These are phyloP conservation scores for Spicauda simplicius DNA, from an alignment of 2,888 invertebrate genomes.

Conservation along the genomic window DNA sequence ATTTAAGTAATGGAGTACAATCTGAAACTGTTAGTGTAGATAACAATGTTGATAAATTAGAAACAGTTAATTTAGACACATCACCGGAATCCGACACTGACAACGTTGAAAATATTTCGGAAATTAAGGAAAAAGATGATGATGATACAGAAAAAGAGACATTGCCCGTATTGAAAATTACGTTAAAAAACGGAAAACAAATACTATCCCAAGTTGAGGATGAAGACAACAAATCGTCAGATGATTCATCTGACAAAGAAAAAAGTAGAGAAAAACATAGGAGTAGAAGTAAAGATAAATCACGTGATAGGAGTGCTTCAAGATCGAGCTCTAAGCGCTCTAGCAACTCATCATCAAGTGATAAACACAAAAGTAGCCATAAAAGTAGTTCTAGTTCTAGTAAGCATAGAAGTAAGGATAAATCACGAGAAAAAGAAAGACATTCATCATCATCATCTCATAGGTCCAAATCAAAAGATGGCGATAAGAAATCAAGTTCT, in stretches of 20 bases:
- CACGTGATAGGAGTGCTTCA: constrained; percentile 76
- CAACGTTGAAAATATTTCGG: constrained; percentile 29
- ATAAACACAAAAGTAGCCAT: constrained; percentile 69
- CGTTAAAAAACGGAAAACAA: constrained; percentile 90
- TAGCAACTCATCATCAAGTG: constrained; percentile 71
- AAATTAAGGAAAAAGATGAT: constrained; percentile 42
- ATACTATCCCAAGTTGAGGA: constrained; percentile 86
- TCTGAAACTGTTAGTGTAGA: constrained; percentile 35
- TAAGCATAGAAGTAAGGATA: constrained; percentile 64
- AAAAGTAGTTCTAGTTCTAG: constrained; percentile 58
- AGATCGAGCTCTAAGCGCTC: constrained; percentile 69
- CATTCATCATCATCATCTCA: constrained; percentile 55
- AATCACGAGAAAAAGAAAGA: constrained; percentile 58
- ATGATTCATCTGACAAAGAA: constrained; percentile 59
- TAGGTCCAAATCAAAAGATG: constrained; percentile 67
- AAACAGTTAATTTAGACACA: constrained; percentile 31
- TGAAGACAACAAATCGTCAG: constrained; percentile 60
- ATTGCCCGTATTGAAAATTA: constrained; percentile 85
- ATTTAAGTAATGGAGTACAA: constrained; percentile 40
- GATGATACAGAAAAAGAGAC: constrained; percentile 60
- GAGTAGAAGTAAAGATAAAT: constrained; percentile 75
- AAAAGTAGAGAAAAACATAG: constrained; percentile 66
- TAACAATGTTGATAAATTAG: constrained; percentile 23
- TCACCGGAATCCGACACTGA: constrained; percentile 28
- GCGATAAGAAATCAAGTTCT: constrained; percentile 52